Base-by-base conservation (phyloP, 2,888 invertebrate genomes). In the Panopea generosa region DNA sequence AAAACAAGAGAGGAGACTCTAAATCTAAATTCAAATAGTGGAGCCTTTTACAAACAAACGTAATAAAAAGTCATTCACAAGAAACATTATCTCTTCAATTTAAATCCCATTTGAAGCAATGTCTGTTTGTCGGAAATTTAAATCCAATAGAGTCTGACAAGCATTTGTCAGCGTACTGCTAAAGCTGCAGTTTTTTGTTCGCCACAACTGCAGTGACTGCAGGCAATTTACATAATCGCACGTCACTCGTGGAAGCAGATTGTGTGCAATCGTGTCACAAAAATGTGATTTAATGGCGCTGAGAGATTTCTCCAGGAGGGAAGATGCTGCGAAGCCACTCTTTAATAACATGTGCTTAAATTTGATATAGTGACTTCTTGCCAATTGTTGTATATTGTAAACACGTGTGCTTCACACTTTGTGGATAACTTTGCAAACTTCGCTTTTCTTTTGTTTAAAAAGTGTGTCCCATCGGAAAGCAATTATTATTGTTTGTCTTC, bases 191-290 rank as follows among this genome's bases (percentile, higher is more conserved):
- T 45, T 45, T 45, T 45, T 45, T 45, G 16, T 45, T 45, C 16
- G 45, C 52, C 59, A 26, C 43, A 63, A 62, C 49, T 60, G 65
- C 75, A 75, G 63, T 65, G 57, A 61, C 61, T 77, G 71, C 71
- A 77, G 63, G 50, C 77, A 71, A 67, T 77, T 77, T 71, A 67
- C 71, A 71, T 77, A 77, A 77, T 77, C 62, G 61, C 59, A 33
- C 56, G 62, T 62, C 71, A 53, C 53, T 59, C 53, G 33, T 47
- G 18, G 59, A 38, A 60, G n/a, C 70, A 56, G 70, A 70, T 66
- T 50, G 50, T 62, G 60, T 40, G 70, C 57, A 66, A 61, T 66
- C 49, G 47, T 70, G 75, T 76, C 75, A 70, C 56, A 56, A 29
- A 49, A 61, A 57, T 63, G 74, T 62, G 61, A 74, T 63, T 73